phyloP scores from a whole-genome alignment of 2,888 invertebrate species.

The Apotomis capreana region DNA sequence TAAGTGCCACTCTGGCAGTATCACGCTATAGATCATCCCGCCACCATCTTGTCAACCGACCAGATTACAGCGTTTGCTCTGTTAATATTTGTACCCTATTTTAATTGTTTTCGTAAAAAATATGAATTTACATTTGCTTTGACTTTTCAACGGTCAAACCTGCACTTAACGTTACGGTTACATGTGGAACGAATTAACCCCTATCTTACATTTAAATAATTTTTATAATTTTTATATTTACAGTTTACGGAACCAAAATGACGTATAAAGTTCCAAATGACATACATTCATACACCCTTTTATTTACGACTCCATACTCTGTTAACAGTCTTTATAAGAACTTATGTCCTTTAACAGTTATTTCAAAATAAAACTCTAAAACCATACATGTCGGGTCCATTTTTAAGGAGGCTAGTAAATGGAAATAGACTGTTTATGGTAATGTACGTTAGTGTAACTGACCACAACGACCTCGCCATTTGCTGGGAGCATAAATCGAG shows the following conservation, averaged over 20 bases:
- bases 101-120: neutral
- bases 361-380: constrained; percentile 1
- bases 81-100: no score
- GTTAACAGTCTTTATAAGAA: neutral
- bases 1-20: no score
- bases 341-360: neutral
- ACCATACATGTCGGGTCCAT: neutral
- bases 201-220: no score
- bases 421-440: neutral
- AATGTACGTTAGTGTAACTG: constrained; percentile 5
- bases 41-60: no score
- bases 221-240: no score
- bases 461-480: constrained; percentile 48
- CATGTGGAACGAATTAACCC: constrained; percentile 10
- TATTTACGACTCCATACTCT: neutral
- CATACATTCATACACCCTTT: neutral
- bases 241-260: neutral
- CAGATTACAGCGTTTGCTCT: no score
- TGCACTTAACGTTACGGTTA: neutral
- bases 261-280: neutral
- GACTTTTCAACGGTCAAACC: constrained; percentile 1
- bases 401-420: neutral
- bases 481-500: constrained; percentile 44
- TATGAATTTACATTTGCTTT: neutral
- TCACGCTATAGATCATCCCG: no score